phyloP scores from a whole-genome alignment of 2,888 invertebrate species.

The Andrena marginata region DNA sequence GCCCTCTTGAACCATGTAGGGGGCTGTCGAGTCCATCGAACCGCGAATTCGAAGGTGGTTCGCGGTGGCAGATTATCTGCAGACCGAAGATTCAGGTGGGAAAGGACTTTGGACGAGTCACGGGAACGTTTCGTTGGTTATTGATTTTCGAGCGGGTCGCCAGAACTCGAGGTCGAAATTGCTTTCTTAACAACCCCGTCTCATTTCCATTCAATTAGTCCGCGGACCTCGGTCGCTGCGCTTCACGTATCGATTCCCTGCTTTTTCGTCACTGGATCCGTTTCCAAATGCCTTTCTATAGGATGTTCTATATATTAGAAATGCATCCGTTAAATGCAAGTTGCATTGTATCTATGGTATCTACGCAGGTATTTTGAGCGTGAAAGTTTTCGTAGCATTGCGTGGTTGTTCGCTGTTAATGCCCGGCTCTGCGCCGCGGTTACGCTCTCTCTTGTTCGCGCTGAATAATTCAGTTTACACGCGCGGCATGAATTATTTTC shows the following conservation, averaged over 20 bases:
- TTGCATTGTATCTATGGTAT: too few species aligned
- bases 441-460: background rate
- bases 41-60: too few species aligned
- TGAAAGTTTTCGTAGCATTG: background rate
- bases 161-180: conserved; percentile 5
- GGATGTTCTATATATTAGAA: background rate
- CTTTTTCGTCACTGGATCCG: background rate
- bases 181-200: conserved; percentile 2
- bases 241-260: background rate
- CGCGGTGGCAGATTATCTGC: background rate
- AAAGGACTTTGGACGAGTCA: background rate
- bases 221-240: background rate
- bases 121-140: background rate
- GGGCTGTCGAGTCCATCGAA: too few species aligned
- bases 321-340: too few species aligned
- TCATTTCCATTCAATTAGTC: conserved; percentile 24
- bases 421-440: background rate
- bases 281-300: background rate
- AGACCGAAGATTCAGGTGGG: conserved; percentile 30
- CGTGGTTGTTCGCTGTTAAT: background rate
- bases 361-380: background rate
- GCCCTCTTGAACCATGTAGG: too few species aligned
- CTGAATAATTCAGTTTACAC: conserved; percentile 30
- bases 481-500: conserved; percentile 24
- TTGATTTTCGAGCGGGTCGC: conserved; percentile 21